Percentiles rank a stretch among this genome's conserved stretches.
Conservation (phyloP, 1,140 invertebrate species). For the Calliopsis andreniformis region DNA sequence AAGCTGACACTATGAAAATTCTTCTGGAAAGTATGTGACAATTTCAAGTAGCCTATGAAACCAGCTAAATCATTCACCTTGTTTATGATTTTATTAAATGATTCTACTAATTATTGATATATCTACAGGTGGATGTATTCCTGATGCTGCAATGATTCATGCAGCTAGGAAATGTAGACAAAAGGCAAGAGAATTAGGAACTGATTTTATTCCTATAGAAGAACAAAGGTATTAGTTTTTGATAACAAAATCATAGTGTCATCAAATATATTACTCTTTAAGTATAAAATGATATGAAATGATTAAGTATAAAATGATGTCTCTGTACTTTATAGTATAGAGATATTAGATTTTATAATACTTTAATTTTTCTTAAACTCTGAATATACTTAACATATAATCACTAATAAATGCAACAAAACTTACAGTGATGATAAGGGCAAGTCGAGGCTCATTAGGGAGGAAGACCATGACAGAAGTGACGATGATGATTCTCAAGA, state of each 20-base stretch:
- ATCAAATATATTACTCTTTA: no score
- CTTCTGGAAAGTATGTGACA: conserved; percentile 85
- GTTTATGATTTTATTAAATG: neutral
- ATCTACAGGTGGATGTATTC: conserved; percentile 90
- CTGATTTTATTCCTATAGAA: conserved; percentile 90
- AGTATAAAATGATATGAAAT: no score
- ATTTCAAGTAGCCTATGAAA: neutral
- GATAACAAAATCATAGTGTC: neutral
- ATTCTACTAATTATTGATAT: neutral
- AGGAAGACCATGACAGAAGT: conserved; percentile 92
- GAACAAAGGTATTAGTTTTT: conserved; percentile 80
- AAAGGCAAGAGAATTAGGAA: conserved; percentile 90
- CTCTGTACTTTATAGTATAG: no score
- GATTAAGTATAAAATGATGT: no score
- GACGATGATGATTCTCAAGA: conserved; percentile 89
- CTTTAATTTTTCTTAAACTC: conserved; percentile 12
- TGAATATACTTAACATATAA: conserved; percentile 8
- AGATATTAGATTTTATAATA: neutral
- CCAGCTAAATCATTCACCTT: neutral
- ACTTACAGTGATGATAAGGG: conserved; percentile 76
- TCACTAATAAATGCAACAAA: neutral
- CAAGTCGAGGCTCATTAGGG: conserved; percentile 86
- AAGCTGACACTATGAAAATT: conserved; percentile 86
- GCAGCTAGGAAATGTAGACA: conserved; percentile 95
- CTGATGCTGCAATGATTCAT: conserved; percentile 98